phyloP scores from a whole-genome alignment of 2,797 vertebrate species.

The Bradypus variegatus region DNA sequence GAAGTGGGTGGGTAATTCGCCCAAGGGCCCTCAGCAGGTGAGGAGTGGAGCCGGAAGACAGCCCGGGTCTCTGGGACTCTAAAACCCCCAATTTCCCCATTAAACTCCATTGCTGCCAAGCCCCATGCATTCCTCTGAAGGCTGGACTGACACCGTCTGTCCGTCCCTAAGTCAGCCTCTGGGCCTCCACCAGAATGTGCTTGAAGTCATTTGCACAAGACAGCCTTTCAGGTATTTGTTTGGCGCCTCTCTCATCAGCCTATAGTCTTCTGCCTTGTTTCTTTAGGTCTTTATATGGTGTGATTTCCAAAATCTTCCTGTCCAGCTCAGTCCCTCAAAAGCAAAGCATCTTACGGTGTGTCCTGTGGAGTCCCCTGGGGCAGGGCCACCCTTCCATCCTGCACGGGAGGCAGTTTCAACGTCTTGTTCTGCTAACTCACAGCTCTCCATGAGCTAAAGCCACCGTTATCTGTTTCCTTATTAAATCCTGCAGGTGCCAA shows the following conservation, averaged over 20 bases:
- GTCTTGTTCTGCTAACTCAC: not conserved
- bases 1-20: not conserved
- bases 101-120: not conserved
- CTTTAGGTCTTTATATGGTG: not conserved
- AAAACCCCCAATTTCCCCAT: not conserved
- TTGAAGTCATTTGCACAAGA: not conserved
- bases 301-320: not conserved
- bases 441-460: not conserved
- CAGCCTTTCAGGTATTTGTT: not conserved
- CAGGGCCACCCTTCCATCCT: not conserved
- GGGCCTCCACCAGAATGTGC: not conserved
- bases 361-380: not conserved
- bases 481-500: not conserved
- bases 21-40: not conserved
- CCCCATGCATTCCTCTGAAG: not conserved
- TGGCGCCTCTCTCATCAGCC: not conserved
- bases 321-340: not conserved
- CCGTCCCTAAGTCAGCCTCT: not conserved
- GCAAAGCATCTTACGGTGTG: not conserved
- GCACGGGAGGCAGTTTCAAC: not conserved
- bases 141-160: not conserved
- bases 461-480: not conserved
- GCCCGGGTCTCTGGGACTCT: not conserved
- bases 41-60: not conserved
- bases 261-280: not conserved